These are phyloP conservation scores for Athrips mouffetella DNA, from an alignment of 2,888 invertebrate species.

Conservation along the genomic window DNA sequence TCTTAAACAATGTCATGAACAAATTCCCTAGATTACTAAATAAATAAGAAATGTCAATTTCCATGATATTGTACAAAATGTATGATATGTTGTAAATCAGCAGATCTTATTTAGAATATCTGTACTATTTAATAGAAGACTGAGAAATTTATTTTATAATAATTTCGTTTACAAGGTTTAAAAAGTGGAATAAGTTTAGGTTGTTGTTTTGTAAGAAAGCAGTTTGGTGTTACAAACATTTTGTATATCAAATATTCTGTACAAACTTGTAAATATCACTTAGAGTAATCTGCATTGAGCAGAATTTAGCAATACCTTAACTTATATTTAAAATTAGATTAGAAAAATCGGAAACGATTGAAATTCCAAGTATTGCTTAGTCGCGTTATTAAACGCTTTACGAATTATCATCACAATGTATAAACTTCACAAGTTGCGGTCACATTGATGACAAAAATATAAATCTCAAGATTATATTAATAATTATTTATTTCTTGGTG, in stretches of 20 bases:
- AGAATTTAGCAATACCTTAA: slow-evolving; percentile 33
- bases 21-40: not conserved
- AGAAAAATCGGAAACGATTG: slow-evolving; percentile 16
- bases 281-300: slow-evolving; percentile 36
- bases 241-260: slow-evolving; percentile 31
- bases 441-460: slow-evolving; percentile 23
- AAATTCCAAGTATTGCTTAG: slow-evolving; percentile 38
- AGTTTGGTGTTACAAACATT: slow-evolving; percentile 28
- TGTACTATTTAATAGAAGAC: slow-evolving; percentile 73
- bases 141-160: slow-evolving; percentile 60
- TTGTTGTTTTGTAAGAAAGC: slow-evolving; percentile 31
- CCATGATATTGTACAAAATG: slow-evolving; percentile 58
- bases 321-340: slow-evolving; percentile 14
- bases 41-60: slow-evolving; percentile 38
- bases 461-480: not conserved
- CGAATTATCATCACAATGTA: slow-evolving; percentile 30
- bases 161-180: slow-evolving; percentile 22
- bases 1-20: not conserved
- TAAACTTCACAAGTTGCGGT: slow-evolving; percentile 32
- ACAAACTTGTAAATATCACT: slow-evolving; percentile 43
- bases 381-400: slow-evolving; percentile 33
- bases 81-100: slow-evolving; percentile 55
- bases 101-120: slow-evolving; percentile 59
- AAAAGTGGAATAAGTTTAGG: slow-evolving; percentile 8
- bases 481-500: not conserved